Percentiles rank a stretch among this genome's conserved stretches.
Conservation (phyloP, 2,797 vertebrate genomes). For the Sebastes aleutianus region DNA sequence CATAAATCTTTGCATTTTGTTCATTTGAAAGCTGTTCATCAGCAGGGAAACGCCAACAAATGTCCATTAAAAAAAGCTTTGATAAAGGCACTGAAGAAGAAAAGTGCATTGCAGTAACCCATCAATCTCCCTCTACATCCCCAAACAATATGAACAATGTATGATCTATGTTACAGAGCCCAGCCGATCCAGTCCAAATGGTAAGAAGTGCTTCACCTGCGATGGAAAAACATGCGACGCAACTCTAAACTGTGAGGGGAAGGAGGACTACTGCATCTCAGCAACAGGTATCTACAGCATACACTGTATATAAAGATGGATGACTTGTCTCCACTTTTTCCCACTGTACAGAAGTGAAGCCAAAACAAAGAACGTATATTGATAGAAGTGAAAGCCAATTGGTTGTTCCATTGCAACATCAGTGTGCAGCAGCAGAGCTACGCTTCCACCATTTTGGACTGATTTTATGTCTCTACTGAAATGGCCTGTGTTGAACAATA, state of each 20-base stretch:
- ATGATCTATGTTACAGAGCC: slow-evolving; percentile 15
- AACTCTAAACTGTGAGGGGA: slow-evolving; percentile 37
- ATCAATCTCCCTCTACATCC: neutral
- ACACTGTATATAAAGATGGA: no score
- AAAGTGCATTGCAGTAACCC: neutral
- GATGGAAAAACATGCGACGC: neutral
- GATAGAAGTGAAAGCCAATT: no score
- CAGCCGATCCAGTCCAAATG: slow-evolving; percentile 14
- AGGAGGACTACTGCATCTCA: slow-evolving; percentile 59
- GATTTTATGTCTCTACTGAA: no score
- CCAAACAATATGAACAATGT: neutral
- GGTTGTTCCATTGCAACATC: no score
- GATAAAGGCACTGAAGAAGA: neutral
- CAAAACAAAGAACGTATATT: no score
- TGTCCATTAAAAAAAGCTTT: neutral
- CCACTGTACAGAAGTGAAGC: no score
- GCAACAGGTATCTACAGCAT: slow-evolving; percentile 26
- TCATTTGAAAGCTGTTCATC: neutral
- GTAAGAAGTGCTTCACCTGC: slow-evolving; percentile 60
- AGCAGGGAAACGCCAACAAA: neutral
- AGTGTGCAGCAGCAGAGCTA: no score
- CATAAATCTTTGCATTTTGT: neutral
- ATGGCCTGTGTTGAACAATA: no score
- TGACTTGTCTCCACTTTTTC: no score
- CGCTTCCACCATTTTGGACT: no score